Base-by-base conservation (phyloP, 2,888 invertebrate genomes). In the Ormyrus pomaceus region DNA sequence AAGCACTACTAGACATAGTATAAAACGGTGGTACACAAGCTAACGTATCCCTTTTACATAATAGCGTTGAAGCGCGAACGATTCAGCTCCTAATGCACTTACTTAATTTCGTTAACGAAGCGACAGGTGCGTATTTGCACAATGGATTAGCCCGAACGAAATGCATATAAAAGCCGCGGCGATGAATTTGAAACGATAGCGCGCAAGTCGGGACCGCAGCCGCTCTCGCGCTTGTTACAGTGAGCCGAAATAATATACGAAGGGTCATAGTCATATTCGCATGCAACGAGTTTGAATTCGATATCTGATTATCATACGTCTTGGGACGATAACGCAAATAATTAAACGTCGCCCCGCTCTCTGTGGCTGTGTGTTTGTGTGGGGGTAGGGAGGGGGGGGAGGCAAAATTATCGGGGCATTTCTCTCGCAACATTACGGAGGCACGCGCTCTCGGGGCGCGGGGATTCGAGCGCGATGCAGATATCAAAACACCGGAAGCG, bases 291-390 rank as follows among this genome's bases (percentile, higher is more conserved):
- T 84, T 84, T 83, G 83, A 83, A 86, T 86, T 83, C 87, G 87
- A 89, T 89, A 89, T 89, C 89, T 88, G 87, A 89, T 89, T 87
- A 87, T 87, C 88, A 87, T 88, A 85, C 86, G 87, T 88, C 88
- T 88, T 87, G 84, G 84, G 76, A 83, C 84, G 88, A 88, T 88
- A 87, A 84, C 84, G 86, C 86, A 86, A 88, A 88, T 87, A 87
- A 88, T 89, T 88, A 87, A 87, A 88, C 86, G 87, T 86, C 86
- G 84, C 80, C 84, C 82, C 75, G 46, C 72, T 19, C 19, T 19
- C 19, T 19, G 19, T 19, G 19, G 19, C 0, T 19, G 19, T 19
- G 1, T 1, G 19, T 19, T 1, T 19, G 62, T 7, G 46, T 5
- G 58, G 9, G 53, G 45, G 13, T 4, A 11, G 48, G 46, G 61